phyloP scores from a whole-genome alignment of 2,797 vertebrate genomes.

The Gorsachius magnificus region DNA sequence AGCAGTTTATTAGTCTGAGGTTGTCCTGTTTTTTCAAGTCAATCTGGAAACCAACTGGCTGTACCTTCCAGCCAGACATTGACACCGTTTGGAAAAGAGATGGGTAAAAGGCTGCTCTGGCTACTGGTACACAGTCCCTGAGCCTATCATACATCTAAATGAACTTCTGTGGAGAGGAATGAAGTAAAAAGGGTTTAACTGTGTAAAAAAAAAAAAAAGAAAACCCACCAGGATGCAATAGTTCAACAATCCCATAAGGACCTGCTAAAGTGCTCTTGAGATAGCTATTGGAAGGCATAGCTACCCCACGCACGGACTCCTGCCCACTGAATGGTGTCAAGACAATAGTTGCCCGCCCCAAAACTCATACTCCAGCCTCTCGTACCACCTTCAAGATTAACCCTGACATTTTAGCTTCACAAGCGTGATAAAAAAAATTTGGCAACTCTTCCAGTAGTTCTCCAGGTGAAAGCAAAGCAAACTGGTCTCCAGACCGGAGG shows the following conservation, averaged over 20 bases:
- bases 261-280: not conserved
- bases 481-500: not conserved
- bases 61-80: not conserved
- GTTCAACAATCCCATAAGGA: not conserved
- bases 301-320: not conserved
- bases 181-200: not conserved
- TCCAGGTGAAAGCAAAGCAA: not conserved
- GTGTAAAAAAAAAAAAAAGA: not conserved
- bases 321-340: accelerated
- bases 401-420: not conserved
- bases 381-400: not conserved
- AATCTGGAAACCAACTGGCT: not conserved
- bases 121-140: not conserved
- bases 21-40: not conserved
- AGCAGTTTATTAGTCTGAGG: not conserved
- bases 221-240: not conserved
- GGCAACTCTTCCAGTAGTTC: not conserved
- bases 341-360: not conserved
- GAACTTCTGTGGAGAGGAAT: not conserved
- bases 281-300: not conserved
- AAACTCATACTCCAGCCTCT: not conserved
- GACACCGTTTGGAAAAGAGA: not conserved
- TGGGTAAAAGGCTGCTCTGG: not conserved
- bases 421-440: not conserved
- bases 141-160: not conserved